Evolutionary conservation across 2,113 vertebrate species (phyloP), one percentile per base, ranked within the genome.

Genomic region (Crotalus helleri): DNA sequence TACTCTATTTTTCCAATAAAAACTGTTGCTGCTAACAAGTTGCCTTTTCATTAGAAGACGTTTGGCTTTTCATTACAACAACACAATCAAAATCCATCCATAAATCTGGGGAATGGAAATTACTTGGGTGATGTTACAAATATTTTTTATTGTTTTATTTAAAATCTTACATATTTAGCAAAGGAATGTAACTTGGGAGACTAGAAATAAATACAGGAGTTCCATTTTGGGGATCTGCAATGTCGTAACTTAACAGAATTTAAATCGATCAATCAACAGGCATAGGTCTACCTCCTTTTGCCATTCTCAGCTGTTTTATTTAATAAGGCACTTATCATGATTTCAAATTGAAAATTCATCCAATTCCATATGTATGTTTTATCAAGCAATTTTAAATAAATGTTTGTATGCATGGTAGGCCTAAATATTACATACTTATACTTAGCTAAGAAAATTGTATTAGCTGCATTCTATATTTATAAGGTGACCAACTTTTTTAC

Each of bases 341-440:
- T 21, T 85, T 91, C 51, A 85, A 55, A 55, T 57, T 13, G 39
- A 39, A n/a, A 53, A 74, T 53, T 64, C 74, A n/a, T 49, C 6
- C 61, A 90, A 33, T 49, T 46, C n/a, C n/a, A 21, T 21, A 46
- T 39, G 1, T 39, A 17, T 91, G 89, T 0, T 64, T 90, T 61
- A 8, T 19, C 53, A 17, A 4, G 13, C 39, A 29, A 15, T 46
- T 59, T 12, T 10, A 59, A n/a, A 55, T 91, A 51, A 55, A 10
- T 33, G 17, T 81, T 85, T 21, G 1, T 49, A 24, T 0, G 0
- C 39, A n/a, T 85, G 29, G 64, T 74, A 8, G 0, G 0, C 64
- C 49, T 55, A 12, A 87, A 24, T 92, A 85, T 24, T 85, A n/a
- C 8, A 58, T 74, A 26, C 88, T 57, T 11, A 64, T 61, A 23